Conservation (phyloP, 2,888 invertebrate genomes). For the Lissonota sp. region DNA sequence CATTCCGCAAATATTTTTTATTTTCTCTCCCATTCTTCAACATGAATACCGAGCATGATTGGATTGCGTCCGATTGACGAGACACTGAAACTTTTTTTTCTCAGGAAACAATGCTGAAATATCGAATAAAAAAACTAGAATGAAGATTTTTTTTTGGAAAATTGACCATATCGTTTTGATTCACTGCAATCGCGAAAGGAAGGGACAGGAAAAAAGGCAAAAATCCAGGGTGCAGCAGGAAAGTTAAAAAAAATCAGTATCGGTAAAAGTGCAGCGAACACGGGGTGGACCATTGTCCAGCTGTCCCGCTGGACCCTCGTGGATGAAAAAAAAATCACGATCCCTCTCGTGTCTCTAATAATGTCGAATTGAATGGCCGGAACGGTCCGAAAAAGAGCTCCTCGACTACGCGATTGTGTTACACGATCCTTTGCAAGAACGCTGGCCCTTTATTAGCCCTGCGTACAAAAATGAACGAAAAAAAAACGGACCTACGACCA, state of each 20-base stretch:
- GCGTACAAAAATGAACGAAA: slow-evolving; percentile 11
- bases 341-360: slow-evolving; percentile 69
- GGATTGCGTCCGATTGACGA: slow-evolving; percentile 29
- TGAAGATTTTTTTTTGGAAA: slow-evolving; percentile 22
- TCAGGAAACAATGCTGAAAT: slow-evolving; percentile 26
- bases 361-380: slow-evolving; percentile 77
- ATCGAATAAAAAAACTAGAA: slow-evolving; percentile 20
- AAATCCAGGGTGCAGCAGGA: slow-evolving; percentile 38
- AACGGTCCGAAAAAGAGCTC: slow-evolving; percentile 64
- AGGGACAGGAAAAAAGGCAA: slow-evolving; percentile 22
- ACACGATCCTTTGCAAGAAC: slow-evolving; percentile 69
- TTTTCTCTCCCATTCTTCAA: not conserved
- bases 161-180: slow-evolving; percentile 63
- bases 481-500: too few relatives aligned
- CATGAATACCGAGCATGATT: slow-evolving; percentile 41
- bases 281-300: slow-evolving; percentile 76
- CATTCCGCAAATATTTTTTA: slow-evolving; percentile 18
- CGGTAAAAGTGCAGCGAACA: slow-evolving; percentile 31
- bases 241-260: slow-evolving; percentile 51
- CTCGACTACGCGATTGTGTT: slow-evolving; percentile 72
- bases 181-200: slow-evolving; percentile 18
- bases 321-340: slow-evolving; percentile 52
- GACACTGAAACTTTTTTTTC: slow-evolving; percentile 21
- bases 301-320: slow-evolving; percentile 75
- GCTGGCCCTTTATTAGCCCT: slow-evolving; percentile 76